Percentiles rank a stretch among this genome's conserved stretches.
Evolutionary conservation across 2,113 vertebrate species (phyloP).

Genomic region (Hypomesus transpacificus): DNA sequence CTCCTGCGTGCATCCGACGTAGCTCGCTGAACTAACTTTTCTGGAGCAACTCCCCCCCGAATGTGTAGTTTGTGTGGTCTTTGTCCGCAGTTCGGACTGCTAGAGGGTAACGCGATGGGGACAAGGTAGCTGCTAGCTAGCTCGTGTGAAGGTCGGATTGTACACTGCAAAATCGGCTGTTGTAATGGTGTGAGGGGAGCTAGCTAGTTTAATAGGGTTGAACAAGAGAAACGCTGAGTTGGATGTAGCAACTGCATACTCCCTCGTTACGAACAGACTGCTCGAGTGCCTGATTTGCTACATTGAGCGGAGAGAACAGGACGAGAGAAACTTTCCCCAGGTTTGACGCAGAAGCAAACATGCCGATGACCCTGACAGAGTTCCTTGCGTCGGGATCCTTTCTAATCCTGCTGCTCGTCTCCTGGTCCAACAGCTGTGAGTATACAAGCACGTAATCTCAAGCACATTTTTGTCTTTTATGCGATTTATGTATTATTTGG

Average conservation of each 20-base stretch:
- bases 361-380: slow-evolving; percentile 60
- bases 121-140: slow-evolving; percentile 6
- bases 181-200: slow-evolving; percentile 1
- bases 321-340: slow-evolving; percentile 54
- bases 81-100: neutral
- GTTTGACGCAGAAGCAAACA: slow-evolving; percentile 57
- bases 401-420: slow-evolving; percentile 61
- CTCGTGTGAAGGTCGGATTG: slow-evolving; percentile 2
- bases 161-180: neutral
- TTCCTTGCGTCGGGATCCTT: slow-evolving; percentile 51
- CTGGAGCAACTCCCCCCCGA: too few relatives aligned
- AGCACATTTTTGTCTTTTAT: slow-evolving; percentile 31
- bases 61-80: too few relatives aligned
- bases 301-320: slow-evolving; percentile 21
- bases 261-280: slow-evolving; percentile 15
- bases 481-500: slow-evolving; percentile 40
- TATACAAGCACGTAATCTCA: slow-evolving; percentile 57
- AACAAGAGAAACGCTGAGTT: slow-evolving; percentile 9
- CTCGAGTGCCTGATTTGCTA: slow-evolving; percentile 9
- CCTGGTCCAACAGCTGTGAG: slow-evolving; percentile 67
- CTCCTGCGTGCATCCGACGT: too few relatives aligned
- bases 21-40: too few relatives aligned
- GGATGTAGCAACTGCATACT: slow-evolving; percentile 47
- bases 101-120: neutral
- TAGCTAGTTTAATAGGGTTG: slow-evolving; percentile 6